A percentile compares a stretch with the other conserved stretches of the same genome.
These are phyloP conservation scores for Leptarthrus brevirostris DNA, from an alignment of 2,888 invertebrate species.

Conservation along the genomic window DNA sequence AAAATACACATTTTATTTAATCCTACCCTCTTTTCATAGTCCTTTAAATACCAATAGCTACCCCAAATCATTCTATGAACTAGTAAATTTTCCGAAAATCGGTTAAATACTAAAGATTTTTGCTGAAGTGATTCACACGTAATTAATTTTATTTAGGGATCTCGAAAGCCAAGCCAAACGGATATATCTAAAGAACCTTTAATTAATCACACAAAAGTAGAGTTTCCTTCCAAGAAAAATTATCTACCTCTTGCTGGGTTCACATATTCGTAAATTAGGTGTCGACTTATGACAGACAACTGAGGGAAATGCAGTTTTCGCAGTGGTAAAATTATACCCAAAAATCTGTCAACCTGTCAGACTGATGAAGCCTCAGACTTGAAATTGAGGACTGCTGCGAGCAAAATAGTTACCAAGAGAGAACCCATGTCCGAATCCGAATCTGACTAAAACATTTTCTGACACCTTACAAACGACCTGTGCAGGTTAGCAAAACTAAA, in stretches of 20 bases:
- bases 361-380: neutral
- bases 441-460: slow-evolving; percentile 9
- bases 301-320: slow-evolving; percentile 21
- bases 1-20: no score
- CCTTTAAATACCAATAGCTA: no score
- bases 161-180: no score
- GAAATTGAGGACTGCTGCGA: neutral
- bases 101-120: no score
- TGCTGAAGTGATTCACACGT: no score
- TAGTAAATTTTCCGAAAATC: no score
- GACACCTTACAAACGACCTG: slow-evolving; percentile 25
- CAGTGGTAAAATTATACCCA: slow-evolving; percentile 4
- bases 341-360: slow-evolving; percentile 35
- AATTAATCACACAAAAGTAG: no score
- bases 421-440: slow-evolving; percentile 19
- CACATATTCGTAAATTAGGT: slow-evolving; percentile 26
- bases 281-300: slow-evolving; percentile 29
- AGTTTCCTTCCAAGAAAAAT: neutral
- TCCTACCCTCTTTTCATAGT: no score
- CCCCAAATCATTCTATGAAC: no score
- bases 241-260: neutral
- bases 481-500: slow-evolving; percentile 11
- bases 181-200: no score
- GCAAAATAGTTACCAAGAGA: slow-evolving; percentile 10
- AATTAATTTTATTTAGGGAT: no score